A percentile compares a stretch with the other conserved stretches of the same genome.
Evolutionary conservation across 2,888 invertebrate genomes (phyloP).

Genomic region (Drosophila multiciliata): DNA sequence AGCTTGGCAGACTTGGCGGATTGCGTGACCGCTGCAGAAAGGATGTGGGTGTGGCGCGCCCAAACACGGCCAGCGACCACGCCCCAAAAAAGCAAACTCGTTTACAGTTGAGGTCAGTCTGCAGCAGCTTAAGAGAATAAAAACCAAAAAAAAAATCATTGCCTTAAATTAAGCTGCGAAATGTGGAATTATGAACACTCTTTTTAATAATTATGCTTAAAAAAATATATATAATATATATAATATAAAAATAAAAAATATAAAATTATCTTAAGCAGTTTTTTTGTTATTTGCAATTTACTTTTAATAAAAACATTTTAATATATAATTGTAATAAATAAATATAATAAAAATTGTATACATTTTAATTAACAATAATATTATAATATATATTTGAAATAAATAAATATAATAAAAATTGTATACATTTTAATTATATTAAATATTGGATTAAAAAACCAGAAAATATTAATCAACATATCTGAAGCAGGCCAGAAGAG

Average conservation of each 20-base stretch:
- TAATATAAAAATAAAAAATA: too few species aligned
- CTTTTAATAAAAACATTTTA: too few species aligned
- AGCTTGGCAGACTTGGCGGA: slow-evolving; percentile 13
- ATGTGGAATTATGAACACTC: background rate
- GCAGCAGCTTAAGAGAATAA: slow-evolving; percentile 7
- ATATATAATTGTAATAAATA: too few species aligned
- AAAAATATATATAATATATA: too few species aligned
- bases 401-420: too few species aligned
- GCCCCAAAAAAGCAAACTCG: slow-evolving; percentile 40
- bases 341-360: too few species aligned
- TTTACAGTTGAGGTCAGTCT: slow-evolving; percentile 48
- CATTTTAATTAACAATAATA: too few species aligned
- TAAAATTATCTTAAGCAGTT: background rate
- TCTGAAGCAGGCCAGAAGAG: background rate
- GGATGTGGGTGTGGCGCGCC: slow-evolving; percentile 68
- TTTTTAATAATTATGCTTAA: background rate
- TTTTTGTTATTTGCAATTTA: background rate
- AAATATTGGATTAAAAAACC: background rate
- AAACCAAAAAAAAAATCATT: slow-evolving; percentile 26
- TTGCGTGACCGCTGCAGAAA: slow-evolving; percentile 60
- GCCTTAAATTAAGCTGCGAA: too few species aligned
- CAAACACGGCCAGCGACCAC: slow-evolving; percentile 59
- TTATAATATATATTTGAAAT: too few species aligned
- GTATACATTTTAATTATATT: too few species aligned
- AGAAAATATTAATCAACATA: background rate